Base-by-base conservation (phyloP, 1,140 invertebrate species). In the Diprion similis region DNA sequence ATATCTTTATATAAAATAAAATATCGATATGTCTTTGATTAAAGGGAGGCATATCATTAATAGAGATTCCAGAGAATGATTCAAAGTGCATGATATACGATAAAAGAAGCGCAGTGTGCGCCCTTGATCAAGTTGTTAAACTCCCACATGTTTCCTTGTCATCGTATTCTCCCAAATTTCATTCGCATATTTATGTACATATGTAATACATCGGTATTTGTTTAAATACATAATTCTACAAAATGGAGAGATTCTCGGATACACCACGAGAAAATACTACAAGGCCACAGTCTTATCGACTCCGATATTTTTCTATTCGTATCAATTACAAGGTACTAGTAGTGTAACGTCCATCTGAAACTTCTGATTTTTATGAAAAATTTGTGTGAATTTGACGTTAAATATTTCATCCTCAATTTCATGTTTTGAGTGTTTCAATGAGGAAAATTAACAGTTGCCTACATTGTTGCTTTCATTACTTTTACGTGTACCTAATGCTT, bases 271-370 rank as follows among this genome's bases (percentile, higher is more conserved):
- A 59, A 15, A 59, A 59, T 37, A 59, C 51, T 59, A 59, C 51
- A 59, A 59, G 51, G 51, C 51, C 51, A 59, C 51, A 59, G 51
- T 59, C 51, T 59, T 59, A 59, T 59, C 51, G 51, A 59, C 51
- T 59, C 51, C 11, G 51, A 59, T 59, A 59, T 59, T 17, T 6
- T 15, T 59, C n/a, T 17, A 17, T 59, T 17, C 9, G n/a, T 59
- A 15, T 15, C n/a, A 6, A 59, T 59, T 59, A 59, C 11, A 59
- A 59, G 51, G 51, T 59, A 59, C 51, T 59, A 59, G n/a, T 17
- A 17, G 51, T 59, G 51, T 59, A 59, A 59, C 51, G 11, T 59
- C 11, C 8, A 59, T 59, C 51, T 59, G 51, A 59, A 59, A 59
- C 6, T 17, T 59, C 11, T 17, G 51, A 59, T 13, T 59, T 59